A percentile compares a stretch with the other conserved stretches of the same genome.
Conservation (phyloP, 2,888 invertebrate species). For the Poecilus cupreus region DNA sequence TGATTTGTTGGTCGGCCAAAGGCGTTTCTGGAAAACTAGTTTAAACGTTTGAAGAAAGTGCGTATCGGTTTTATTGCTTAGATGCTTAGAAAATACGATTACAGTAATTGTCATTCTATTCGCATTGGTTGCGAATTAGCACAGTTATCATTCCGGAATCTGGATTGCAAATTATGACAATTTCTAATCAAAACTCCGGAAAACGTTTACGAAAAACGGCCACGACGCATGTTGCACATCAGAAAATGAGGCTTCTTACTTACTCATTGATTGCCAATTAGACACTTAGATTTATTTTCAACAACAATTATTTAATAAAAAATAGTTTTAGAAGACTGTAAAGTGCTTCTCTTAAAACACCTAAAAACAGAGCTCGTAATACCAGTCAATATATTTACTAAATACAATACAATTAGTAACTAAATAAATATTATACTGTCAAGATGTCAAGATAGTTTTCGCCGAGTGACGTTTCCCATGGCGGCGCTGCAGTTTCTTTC, state of each 20-base stretch:
- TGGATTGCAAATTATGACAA: slow-evolving; percentile 6
- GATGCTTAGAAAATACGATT: slow-evolving; percentile 41
- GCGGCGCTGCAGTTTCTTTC: not conserved
- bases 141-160: not conserved
- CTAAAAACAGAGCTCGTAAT: no score
- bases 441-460: no score
- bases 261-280: not conserved
- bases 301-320: no score
- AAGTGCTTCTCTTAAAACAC: no score
- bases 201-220: not conserved
- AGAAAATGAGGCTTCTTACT: not conserved
- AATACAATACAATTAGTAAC: no score
- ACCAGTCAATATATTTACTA: no score
- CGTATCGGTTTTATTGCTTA: slow-evolving; percentile 38
- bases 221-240: not conserved
- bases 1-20: slow-evolving; percentile 31
- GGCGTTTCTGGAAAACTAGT: slow-evolving; percentile 37
- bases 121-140: not conserved
- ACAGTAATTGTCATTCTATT: slow-evolving; percentile 28
- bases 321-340: no score
- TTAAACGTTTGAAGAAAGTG: slow-evolving; percentile 50
- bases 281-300: not conserved
- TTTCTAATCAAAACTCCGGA: slow-evolving; percentile 27
- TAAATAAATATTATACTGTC: no score
- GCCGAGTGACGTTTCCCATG: no score